Evolutionary conservation across 2,888 invertebrate genomes (phyloP).

Genomic region (Apamea monoglypha): DNA sequence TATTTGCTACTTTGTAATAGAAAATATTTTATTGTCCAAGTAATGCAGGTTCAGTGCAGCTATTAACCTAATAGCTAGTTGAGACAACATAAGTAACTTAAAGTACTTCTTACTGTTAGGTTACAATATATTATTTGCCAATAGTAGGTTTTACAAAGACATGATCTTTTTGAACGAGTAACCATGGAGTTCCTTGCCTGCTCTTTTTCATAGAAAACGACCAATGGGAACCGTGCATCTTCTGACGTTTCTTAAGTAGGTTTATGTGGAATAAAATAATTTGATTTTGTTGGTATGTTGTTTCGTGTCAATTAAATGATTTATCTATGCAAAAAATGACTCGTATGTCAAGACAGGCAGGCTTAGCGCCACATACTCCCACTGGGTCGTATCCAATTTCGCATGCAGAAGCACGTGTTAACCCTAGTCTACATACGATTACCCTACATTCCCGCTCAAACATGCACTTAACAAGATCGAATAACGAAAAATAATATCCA

Average conservation of each 20-base stretch:
- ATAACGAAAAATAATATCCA: constrained; percentile 41
- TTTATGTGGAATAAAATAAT: background rate
- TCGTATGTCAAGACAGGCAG: background rate
- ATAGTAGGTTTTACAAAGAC: background rate
- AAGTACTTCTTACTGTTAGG: too few species aligned
- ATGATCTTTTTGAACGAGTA: background rate
- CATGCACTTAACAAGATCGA: constrained; percentile 49
- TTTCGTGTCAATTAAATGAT: background rate
- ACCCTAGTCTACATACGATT: constrained; percentile 8
- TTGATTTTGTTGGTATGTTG: background rate
- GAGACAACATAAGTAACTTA: background rate
- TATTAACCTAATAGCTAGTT: background rate
- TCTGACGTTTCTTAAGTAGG: background rate
- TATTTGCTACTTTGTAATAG: too few species aligned
- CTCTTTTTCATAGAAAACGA: background rate
- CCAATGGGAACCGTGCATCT: background rate
- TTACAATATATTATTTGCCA: background rate
- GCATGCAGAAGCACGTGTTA: constrained; percentile 17
- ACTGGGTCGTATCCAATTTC: constrained; percentile 11
- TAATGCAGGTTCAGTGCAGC: background rate
- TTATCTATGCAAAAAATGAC: background rate
- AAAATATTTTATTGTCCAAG: too few species aligned
- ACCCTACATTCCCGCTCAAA: constrained; percentile 23
- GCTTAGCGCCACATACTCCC: background rate
- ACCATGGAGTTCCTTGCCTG: background rate